Conservation (phyloP, 2,888 invertebrate species). For the Sinotaia quadrata region DNA sequence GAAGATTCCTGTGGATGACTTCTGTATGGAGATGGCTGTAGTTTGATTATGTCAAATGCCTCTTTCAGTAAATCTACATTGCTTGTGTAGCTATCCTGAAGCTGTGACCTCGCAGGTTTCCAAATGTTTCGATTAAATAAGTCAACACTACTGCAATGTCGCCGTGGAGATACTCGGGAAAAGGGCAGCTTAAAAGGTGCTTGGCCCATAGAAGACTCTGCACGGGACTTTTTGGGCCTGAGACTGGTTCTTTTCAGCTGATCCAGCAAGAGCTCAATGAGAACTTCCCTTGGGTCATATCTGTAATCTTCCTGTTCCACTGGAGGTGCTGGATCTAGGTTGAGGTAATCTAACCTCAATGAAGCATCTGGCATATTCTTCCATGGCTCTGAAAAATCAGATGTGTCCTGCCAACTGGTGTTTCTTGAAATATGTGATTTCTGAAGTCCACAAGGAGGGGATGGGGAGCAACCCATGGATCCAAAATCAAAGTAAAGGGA, state of each 20-base stretch:
- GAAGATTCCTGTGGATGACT: not conserved
- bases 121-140: constrained; percentile 29
- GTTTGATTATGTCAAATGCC: constrained; percentile 13
- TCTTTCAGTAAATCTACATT: not conserved
- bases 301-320: constrained; percentile 13
- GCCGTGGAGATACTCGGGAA: constrained; percentile 39
- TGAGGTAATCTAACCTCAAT: constrained; percentile 37
- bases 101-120: not conserved
- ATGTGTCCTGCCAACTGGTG: constrained; percentile 23
- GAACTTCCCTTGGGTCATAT: constrained; percentile 14
- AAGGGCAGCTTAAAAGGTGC: constrained; percentile 35
- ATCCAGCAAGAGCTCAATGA: constrained; percentile 23
- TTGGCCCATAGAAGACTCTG: constrained; percentile 4
- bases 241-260: constrained; percentile 15
- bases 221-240: constrained; percentile 8
- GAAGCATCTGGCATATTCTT: constrained; percentile 26
- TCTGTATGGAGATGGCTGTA: not conserved
- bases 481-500: constrained; percentile 22
- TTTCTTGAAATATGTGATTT: not conserved
- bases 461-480: constrained; percentile 9
- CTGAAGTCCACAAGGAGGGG: constrained; percentile 13
- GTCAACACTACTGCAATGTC: constrained; percentile 42
- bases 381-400: constrained; percentile 12
- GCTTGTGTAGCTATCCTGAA: not conserved
- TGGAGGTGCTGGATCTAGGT: constrained; percentile 29